A percentile compares a stretch with the other conserved stretches of the same genome.
Conservation (phyloP, 2,888 invertebrate genomes). For the Zygogramma bicolorata region DNA sequence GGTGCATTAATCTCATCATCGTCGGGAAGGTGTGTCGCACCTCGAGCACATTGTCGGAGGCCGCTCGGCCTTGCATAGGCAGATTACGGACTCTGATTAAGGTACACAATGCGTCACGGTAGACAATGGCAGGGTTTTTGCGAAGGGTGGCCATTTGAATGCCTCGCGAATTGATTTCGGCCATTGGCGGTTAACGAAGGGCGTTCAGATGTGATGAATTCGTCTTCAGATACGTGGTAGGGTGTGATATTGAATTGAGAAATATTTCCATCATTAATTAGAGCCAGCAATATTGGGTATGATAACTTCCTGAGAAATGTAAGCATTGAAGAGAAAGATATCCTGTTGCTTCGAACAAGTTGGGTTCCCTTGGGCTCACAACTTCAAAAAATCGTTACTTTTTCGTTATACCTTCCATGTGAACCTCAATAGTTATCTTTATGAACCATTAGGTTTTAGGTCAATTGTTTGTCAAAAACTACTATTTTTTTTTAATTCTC, state of each 20-base stretch:
- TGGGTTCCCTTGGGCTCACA: no score
- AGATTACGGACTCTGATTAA: constrained; percentile 60
- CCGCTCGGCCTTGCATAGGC: constrained; percentile 60
- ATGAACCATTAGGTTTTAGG: no score
- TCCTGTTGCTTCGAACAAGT: no score
- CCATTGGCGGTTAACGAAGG: constrained; percentile 27
- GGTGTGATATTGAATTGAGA: not conserved
- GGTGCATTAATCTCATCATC: constrained; percentile 60
- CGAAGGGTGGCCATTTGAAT: constrained; percentile 56
- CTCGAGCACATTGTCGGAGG: constrained; percentile 59
- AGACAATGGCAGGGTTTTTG: constrained; percentile 55
- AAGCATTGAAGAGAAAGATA: no score
- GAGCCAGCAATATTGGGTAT: no score
- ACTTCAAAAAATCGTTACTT: no score
- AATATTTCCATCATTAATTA: no score
- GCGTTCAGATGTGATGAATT: constrained; percentile 18
- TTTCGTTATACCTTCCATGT: no score
- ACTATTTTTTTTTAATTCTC: no score
- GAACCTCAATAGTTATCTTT: no score
- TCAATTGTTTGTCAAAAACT: no score
- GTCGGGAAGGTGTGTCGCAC: constrained; percentile 57
- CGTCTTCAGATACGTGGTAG: not conserved
- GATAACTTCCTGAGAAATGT: no score
- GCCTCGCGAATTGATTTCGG: constrained; percentile 53
- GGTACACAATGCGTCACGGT: constrained; percentile 55